Percentiles rank a stretch among this genome's conserved stretches.
Conservation (phyloP, 2,797 vertebrate species). For the Galago senegalensis region DNA sequence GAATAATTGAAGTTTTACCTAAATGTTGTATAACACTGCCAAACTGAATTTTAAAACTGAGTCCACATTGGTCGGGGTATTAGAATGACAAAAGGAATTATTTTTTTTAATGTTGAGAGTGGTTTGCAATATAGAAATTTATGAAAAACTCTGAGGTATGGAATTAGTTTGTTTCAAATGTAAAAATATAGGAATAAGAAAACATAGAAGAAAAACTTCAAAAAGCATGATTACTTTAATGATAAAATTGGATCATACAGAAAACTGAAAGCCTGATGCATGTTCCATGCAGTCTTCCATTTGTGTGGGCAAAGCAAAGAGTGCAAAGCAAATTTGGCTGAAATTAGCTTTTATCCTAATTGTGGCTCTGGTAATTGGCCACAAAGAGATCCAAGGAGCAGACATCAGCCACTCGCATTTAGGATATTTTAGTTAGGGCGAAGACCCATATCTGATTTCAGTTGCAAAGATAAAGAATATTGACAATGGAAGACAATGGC, state of each 20-base stretch:
- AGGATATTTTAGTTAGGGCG: too few relatives aligned
- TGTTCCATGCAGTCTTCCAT: rapidly evolving
- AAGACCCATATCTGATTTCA: not conserved
- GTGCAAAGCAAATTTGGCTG: too few relatives aligned
- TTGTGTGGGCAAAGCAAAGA: too few relatives aligned
- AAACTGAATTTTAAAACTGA: not conserved
- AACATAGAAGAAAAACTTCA: not conserved
- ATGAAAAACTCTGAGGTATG: not conserved
- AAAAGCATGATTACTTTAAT: not conserved
- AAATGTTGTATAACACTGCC: not conserved
- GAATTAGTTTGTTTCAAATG: not conserved
- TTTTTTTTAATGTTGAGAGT: not conserved
- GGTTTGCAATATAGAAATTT: not conserved
- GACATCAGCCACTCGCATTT: rapidly evolving
- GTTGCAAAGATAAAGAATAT: not conserved
- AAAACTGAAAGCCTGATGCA: not conserved
- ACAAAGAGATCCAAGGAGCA: rapidly evolving
- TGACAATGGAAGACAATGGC: not conserved
- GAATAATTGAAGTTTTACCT: not conserved
- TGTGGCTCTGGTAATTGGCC: not conserved
- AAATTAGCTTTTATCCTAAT: too few relatives aligned
- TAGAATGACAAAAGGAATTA: not conserved
- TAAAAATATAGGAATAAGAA: not conserved
- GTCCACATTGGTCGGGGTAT: not conserved
- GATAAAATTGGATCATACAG: not conserved